Conservation (phyloP, 2,113 vertebrate genomes). For the Muscicapa adusta region DNA sequence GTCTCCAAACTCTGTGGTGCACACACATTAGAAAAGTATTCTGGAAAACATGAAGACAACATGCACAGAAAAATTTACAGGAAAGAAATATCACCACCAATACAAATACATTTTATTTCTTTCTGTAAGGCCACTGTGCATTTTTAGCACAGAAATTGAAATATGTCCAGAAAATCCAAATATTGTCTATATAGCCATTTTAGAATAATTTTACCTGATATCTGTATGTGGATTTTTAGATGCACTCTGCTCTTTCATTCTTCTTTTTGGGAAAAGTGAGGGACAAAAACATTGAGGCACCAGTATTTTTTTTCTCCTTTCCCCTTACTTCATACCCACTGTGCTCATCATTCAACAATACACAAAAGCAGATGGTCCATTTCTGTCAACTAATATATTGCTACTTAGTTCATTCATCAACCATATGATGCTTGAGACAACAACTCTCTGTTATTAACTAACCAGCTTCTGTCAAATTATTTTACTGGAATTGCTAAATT, state of each 20-base stretch:
- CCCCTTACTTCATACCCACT: neutral
- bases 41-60: neutral
- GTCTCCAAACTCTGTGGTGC: neutral
- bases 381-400: neutral
- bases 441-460: neutral
- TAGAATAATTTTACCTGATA: neutral
- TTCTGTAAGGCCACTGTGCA: neutral
- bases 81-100: neutral
- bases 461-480: neutral
- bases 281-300: neutral
- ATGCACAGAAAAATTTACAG: accelerated
- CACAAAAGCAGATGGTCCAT: neutral
- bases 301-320: neutral
- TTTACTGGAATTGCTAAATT: constrained; percentile 16
- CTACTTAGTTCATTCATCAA: neutral
- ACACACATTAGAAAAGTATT: accelerated
- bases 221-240: neutral
- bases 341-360: neutral
- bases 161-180: neutral
- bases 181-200: neutral
- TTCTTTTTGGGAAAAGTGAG: neutral
- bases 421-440: neutral
- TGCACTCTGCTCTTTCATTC: neutral
- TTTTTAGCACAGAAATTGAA: neutral
- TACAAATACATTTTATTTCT: neutral